A percentile compares a stretch with the other conserved stretches of the same genome.
phyloP scores from a whole-genome alignment of 2,113 vertebrate species.

The cat (Felis catus) region F.catus_Fca126_mat1.0 CM031420.1:30249001-30249500 shows the following conservation, averaged over 20 bases:
- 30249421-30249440: constrained; percentile 48
- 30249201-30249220: neutral
- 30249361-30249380: neutral
- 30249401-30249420: constrained; percentile 8
- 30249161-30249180: neutral
- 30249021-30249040: neutral
- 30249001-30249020: neutral
- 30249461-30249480: constrained; percentile 69
- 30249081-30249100: neutral
- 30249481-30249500: constrained; percentile 45
- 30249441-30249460: constrained; percentile 49
- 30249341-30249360: neutral
- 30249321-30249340: neutral
- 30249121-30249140: neutral
- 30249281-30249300: neutral
- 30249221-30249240: neutral
- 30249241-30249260: neutral
- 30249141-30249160: neutral
- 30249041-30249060: neutral
- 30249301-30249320: neutral
- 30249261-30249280: neutral
- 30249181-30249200: neutral
- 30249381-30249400: constrained; percentile 54
- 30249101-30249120: neutral
- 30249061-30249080: neutral